phyloP scores from a whole-genome alignment of 2,888 invertebrate genomes.

The Drosophila stalkeri region DNA sequence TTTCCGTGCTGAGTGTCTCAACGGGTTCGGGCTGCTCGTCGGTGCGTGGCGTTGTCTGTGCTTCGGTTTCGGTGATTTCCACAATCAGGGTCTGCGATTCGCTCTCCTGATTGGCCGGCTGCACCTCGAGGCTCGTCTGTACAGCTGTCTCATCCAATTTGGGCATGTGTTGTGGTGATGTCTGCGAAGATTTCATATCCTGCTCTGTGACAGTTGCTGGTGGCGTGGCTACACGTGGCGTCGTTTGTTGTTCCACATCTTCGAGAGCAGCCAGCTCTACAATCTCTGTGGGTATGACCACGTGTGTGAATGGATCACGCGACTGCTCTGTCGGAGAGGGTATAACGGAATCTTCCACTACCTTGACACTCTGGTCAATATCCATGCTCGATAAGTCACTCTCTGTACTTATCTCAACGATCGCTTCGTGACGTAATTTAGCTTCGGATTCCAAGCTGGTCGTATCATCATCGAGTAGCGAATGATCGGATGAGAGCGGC shows the following conservation, averaged over 20 bases:
- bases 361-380: slow-evolving; percentile 88
- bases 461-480: slow-evolving; percentile 80
- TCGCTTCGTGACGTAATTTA: slow-evolving; percentile 76
- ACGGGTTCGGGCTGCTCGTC: slow-evolving; percentile 67
- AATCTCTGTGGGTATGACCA: slow-evolving; percentile 85
- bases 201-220: slow-evolving; percentile 37
- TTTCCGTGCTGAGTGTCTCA: slow-evolving; percentile 54
- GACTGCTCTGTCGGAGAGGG: slow-evolving; percentile 87
- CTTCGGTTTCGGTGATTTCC: slow-evolving; percentile 83
- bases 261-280: slow-evolving; percentile 84
- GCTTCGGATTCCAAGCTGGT: slow-evolving; percentile 74
- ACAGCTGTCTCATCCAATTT: slow-evolving; percentile 74
- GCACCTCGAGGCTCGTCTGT: slow-evolving; percentile 80
- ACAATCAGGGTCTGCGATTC: slow-evolving; percentile 83
- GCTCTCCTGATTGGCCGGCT: slow-evolving; percentile 76
- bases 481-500: slow-evolving; percentile 85
- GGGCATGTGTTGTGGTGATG: slow-evolving; percentile 82
- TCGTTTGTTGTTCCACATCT: slow-evolving; percentile 87
- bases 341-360: slow-evolving; percentile 88
- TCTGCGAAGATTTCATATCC: slow-evolving; percentile 85
- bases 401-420: slow-evolving; percentile 85
- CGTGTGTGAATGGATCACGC: slow-evolving; percentile 87
- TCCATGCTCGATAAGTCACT: slow-evolving; percentile 85
- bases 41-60: slow-evolving; percentile 77
- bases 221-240: slow-evolving; percentile 82